Evolutionary conservation across 2,888 invertebrate species (phyloP).

Genomic region (Conomelus anceps): DNA sequence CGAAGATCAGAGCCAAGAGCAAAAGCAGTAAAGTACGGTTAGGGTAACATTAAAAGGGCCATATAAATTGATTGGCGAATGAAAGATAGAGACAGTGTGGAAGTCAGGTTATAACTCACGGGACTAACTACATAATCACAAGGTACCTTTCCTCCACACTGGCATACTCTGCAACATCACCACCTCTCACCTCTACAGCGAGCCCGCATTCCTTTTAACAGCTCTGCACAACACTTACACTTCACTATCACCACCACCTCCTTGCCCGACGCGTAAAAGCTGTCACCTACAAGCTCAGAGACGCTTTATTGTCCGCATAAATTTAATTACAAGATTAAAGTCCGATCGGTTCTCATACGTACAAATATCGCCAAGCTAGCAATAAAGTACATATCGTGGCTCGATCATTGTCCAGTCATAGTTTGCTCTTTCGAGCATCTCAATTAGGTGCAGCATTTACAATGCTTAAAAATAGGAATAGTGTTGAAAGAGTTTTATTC

Average conservation of each 20-base stretch:
- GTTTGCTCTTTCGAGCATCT: not conserved
- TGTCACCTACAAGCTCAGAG: not conserved
- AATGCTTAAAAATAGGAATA: too few relatives aligned
- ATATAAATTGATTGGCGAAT: slow-evolving; percentile 14
- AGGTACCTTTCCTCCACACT: not conserved
- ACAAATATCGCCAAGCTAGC: not conserved
- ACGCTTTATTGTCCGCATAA: not conserved
- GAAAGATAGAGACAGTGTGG: slow-evolving; percentile 8
- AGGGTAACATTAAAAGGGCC: slow-evolving; percentile 13
- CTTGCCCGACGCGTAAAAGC: not conserved
- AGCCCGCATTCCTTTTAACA: not conserved
- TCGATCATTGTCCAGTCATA: not conserved
- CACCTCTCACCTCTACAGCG: not conserved
- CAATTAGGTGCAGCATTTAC: not conserved
- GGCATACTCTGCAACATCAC: not conserved
- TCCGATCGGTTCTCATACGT: not conserved
- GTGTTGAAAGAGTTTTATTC: not conserved
- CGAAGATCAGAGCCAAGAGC: not conserved
- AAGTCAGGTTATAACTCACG: slow-evolving; percentile 4
- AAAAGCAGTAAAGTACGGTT: slow-evolving; percentile 10
- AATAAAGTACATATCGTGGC: not conserved
- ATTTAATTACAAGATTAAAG: not conserved
- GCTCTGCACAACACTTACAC: too few relatives aligned
- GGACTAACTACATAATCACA: slow-evolving; percentile 12
- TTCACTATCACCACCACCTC: not conserved